Evolutionary conservation across 1,140 invertebrate species (phyloP), one percentile per base, ranked within the genome.

Genomic region (Zaprionus camerounensis): DNA sequence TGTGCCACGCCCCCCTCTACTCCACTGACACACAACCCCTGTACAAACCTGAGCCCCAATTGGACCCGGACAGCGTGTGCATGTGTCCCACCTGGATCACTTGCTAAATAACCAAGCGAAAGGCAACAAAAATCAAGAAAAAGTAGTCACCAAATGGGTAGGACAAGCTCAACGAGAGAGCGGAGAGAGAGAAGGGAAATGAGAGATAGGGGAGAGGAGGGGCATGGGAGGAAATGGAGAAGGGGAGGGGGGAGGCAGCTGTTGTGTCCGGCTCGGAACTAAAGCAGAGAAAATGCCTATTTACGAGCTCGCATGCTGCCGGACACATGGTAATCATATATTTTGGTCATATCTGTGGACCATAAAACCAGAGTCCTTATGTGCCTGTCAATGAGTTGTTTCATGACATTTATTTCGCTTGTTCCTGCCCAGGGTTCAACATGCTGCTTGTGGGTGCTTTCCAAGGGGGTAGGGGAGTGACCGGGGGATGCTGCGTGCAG

Each of bases 241-340:
- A 22, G 22, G 22, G 31, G n/a, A 5, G 15, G 44, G 20, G n/a
- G 9, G 31, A 46, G 61, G 71, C 31, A 22, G 36, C 56, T 82
- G 65, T 63, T 71, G 77, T 78, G 73, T 69, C 68, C 74, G 56
- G 55, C 59, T 28, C 55, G 38, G 72, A 85, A 74, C 78, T 85
- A 85, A 91, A 91, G 76, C 76, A 90, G 72, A 79, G 85, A 91
- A 92, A 92, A 92, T 92, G 91, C 91, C 91, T 92, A 92, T 92
- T 92, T 92, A 92, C 91, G 91, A 92, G 84, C 84, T 85, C 81
- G 79, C 82, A 90, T 90, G 85, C 62, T 79, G 86, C 75, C 81
- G 87, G 91, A 92, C 91, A 92, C 91, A 92, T 91, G 91, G 91
- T 92, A 92, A 92, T 92, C 91, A 92, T 92, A 92, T 92, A 92